These are phyloP conservation scores for Thinocorus orbignyianus DNA, from an alignment of 2,113 vertebrate species.

Conservation along the genomic window DNA sequence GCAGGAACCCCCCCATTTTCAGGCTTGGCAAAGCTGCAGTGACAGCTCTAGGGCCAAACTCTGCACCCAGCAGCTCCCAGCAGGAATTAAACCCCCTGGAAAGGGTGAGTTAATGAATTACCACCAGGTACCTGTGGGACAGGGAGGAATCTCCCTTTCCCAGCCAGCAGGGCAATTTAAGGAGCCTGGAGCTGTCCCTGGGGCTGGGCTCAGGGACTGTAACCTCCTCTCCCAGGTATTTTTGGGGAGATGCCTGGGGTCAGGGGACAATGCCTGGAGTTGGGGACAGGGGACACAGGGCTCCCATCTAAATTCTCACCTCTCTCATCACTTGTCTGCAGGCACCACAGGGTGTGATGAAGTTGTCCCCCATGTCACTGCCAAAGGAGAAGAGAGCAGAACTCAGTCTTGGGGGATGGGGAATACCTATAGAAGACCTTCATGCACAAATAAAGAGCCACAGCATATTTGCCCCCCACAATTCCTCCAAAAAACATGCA, in stretches of 20 bases:
- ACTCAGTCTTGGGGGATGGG: neutral
- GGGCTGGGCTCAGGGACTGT: neutral
- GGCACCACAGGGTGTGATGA: constrained; percentile 87
- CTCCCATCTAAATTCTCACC: constrained; percentile 55
- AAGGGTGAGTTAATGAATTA: neutral
- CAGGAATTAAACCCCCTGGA: neutral
- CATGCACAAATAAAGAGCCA: neutral
- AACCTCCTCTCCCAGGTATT: neutral
- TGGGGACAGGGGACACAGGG: fast-evolving
- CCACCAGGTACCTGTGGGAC: neutral
- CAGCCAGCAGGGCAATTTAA: neutral
- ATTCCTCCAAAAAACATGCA: fast-evolving
- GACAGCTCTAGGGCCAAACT: fast-evolving
- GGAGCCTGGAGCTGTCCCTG: neutral
- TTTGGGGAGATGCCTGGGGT: neutral
- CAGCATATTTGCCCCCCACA: neutral
- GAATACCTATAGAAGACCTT: neutral
- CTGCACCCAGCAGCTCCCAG: neutral
- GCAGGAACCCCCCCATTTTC: neutral
- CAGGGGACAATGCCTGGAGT: neutral
- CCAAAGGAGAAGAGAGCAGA: constrained; percentile 44
- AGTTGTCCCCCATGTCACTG: constrained; percentile 83
- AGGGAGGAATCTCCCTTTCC: neutral
- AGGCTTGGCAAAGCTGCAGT: neutral
- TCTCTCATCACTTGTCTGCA: constrained; percentile 97